phyloP scores from a whole-genome alignment of 2,113 vertebrate genomes.

The Struthidea cinerea region DNA sequence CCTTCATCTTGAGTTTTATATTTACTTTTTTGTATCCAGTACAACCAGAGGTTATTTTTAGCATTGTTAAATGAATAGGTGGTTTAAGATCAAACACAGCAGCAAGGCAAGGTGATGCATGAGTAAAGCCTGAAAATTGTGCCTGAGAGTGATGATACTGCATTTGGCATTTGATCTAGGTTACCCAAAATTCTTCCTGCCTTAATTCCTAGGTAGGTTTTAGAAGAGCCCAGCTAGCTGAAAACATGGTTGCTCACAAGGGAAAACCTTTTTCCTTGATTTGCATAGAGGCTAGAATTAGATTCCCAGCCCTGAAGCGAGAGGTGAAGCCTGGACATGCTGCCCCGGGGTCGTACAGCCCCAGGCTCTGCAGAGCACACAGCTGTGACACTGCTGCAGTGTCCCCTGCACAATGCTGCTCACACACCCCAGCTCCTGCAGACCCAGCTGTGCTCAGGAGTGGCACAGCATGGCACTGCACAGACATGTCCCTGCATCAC shows the following conservation, averaged over 20 bases:
- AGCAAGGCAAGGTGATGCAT: background rate
- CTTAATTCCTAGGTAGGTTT: background rate
- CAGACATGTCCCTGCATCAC: background rate
- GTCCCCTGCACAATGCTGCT: conserved; percentile 26
- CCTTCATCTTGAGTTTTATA: background rate
- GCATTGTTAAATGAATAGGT: background rate
- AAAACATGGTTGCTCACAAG: background rate
- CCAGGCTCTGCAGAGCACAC: background rate
- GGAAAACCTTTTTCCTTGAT: background rate
- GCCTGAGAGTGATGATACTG: background rate
- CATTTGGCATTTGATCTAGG: background rate
- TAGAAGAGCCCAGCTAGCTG: background rate
- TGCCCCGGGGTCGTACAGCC: background rate
- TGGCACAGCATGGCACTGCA: background rate
- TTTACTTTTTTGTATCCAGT: background rate
- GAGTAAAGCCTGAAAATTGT: background rate
- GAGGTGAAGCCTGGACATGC: accelerated
- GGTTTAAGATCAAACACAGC: background rate
- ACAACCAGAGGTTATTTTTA: background rate
- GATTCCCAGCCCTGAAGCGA: background rate
- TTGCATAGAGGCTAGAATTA: background rate
- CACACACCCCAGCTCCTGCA: background rate
- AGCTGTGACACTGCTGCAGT: background rate
- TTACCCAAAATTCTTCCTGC: background rate
- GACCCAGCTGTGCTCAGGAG: background rate